Conservation (phyloP, 2,888 invertebrate species). For the Drosophila glabriapex region DNA sequence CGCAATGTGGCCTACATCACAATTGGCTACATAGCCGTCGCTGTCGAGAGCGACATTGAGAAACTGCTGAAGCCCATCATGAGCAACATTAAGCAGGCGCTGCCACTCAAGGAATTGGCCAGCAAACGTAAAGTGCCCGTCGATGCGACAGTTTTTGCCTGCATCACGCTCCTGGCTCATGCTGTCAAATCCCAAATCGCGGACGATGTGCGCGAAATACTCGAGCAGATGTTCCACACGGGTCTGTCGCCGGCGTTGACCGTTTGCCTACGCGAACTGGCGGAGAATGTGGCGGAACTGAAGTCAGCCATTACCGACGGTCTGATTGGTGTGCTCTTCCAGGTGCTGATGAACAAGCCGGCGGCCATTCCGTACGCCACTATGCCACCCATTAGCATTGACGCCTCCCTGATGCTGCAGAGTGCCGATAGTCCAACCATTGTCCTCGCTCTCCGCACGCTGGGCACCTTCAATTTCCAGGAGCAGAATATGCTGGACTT, state of each 20-base stretch:
- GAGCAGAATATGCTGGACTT: constrained; percentile 96
- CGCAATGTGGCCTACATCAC: constrained; percentile 95
- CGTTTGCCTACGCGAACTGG: constrained; percentile 95
- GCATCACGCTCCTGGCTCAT: constrained; percentile 95
- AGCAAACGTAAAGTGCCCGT: constrained; percentile 90
- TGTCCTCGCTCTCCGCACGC: constrained; percentile 95
- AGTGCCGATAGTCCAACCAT: constrained; percentile 92
- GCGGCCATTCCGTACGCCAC: constrained; percentile 89
- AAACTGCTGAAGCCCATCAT: constrained; percentile 93
- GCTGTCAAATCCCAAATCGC: constrained; percentile 93
- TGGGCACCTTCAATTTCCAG: constrained; percentile 96
- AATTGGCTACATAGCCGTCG: constrained; percentile 95
- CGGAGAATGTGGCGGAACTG: constrained; percentile 93
- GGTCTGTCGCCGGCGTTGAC: constrained; percentile 96
- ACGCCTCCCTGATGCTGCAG: constrained; percentile 70
- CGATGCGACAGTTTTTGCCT: constrained; percentile 96
- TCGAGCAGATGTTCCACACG: constrained; percentile 96
- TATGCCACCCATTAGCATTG: constrained; percentile 84
- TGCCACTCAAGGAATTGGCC: constrained; percentile 92
- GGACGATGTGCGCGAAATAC: constrained; percentile 91
- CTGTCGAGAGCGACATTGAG: constrained; percentile 93
- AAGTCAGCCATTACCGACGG: constrained; percentile 97
- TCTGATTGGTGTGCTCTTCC: constrained; percentile 94
- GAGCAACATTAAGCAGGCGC: constrained; percentile 91
- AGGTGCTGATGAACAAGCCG: constrained; percentile 95